phyloP scores from a whole-genome alignment of 1,140 invertebrate genomes.

The Pseudomyrmex sp. region DNA sequence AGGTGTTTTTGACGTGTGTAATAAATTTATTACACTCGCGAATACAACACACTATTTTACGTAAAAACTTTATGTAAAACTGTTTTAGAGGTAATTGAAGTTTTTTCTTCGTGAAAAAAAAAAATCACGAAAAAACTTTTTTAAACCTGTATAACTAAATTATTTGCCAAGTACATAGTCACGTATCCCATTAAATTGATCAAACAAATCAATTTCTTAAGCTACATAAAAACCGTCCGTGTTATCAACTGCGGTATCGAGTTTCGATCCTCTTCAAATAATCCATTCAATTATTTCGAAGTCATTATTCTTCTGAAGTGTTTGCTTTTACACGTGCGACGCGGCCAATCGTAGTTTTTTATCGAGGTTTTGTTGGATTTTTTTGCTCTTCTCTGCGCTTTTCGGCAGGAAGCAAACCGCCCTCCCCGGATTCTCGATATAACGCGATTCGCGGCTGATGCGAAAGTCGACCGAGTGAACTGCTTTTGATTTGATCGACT shows the following conservation, averaged over 20 bases:
- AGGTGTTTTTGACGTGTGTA: not conserved
- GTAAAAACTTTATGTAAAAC: not conserved
- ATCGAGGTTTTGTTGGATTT: not conserved
- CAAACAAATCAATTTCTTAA: not conserved
- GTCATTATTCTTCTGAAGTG: conserved; percentile 17
- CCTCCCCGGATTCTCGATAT: not conserved
- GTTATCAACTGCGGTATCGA: not conserved
- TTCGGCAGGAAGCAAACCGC: not conserved
- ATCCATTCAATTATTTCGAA: conserved; percentile 36
- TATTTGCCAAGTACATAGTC: not conserved
- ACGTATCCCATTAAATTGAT: not conserved
- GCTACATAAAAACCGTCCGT: not conserved
- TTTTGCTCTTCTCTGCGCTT: not conserved
- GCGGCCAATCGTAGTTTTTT: conserved; percentile 3
- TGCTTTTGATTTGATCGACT: conserved; percentile 36
- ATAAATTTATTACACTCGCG: too few relatives aligned
- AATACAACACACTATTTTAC: not conserved
- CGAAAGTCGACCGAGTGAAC: not conserved
- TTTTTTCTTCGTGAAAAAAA: not conserved
- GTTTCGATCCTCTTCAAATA: conserved; percentile 39
- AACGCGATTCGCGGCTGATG: conserved; percentile 4
- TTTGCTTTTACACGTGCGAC: conserved; percentile 25
- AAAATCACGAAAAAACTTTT: not conserved
- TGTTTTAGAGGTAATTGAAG: not conserved
- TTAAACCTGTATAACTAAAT: not conserved